These are phyloP conservation scores for Gymnocephalus cernua DNA, from an alignment of 2,113 vertebrate species.

Conservation along the genomic window DNA sequence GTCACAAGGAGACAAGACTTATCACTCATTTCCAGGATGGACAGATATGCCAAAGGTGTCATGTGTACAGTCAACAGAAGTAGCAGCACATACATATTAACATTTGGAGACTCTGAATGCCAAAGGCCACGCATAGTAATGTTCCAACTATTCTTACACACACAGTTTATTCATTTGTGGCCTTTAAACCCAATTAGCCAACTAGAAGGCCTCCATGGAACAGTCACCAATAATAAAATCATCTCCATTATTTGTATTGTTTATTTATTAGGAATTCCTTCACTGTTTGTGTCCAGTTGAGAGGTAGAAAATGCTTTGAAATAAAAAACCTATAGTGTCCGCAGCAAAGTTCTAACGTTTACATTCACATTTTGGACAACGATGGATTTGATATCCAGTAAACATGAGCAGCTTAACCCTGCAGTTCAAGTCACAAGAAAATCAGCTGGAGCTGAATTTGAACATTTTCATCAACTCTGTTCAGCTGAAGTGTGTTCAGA, in stretches of 20 bases:
- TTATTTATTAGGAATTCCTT: constrained; percentile 1
- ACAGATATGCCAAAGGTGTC: too few relatives aligned
- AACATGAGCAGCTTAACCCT: background rate
- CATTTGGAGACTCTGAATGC: background rate
- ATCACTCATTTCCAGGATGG: background rate
- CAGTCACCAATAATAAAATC: background rate
- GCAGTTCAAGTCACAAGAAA: background rate
- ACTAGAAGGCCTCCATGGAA: background rate
- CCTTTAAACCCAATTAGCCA: background rate
- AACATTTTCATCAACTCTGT: background rate
- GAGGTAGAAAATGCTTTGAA: background rate
- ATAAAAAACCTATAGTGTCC: background rate
- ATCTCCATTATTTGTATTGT: background rate
- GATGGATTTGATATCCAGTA: background rate
- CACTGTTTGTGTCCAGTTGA: background rate
- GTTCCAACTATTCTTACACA: background rate
- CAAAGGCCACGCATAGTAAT: background rate
- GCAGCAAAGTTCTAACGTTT: background rate
- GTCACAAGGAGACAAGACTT: background rate
- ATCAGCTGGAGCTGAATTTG: background rate
- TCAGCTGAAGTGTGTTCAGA: background rate
- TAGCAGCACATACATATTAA: background rate
- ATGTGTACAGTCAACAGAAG: too few relatives aligned
- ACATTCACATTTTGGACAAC: background rate
- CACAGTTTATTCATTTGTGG: background rate